Evolutionary conservation across 2,888 invertebrate species (phyloP).

Genomic region (Drosophila affinis): DNA sequence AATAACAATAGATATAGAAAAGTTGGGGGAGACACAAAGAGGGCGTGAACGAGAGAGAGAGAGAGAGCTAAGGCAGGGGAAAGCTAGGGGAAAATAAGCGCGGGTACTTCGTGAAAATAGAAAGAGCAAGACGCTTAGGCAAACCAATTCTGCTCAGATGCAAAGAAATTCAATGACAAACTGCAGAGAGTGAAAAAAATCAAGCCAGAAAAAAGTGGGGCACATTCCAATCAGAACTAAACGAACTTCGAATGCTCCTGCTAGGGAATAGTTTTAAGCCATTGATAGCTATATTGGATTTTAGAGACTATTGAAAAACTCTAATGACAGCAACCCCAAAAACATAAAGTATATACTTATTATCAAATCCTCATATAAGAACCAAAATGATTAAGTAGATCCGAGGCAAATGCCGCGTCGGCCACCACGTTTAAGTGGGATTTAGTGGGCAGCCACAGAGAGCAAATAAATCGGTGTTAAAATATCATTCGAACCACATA

Average conservation of each 20-base stretch:
- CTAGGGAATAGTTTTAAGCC: neutral
- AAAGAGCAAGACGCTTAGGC: slow-evolving; percentile 24
- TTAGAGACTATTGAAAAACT: too few relatives aligned
- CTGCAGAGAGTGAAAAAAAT: slow-evolving; percentile 22
- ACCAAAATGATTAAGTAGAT: too few relatives aligned
- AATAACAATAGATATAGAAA: slow-evolving; percentile 27
- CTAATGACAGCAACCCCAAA: too few relatives aligned
- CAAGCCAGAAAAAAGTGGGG: slow-evolving; percentile 26
- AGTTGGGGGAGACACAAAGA: neutral
- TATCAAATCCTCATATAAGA: too few relatives aligned
- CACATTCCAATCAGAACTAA: neutral
- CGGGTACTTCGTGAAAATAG: slow-evolving; percentile 15
- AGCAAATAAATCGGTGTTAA: too few relatives aligned
- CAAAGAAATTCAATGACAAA: slow-evolving; percentile 37
- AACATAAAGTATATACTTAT: too few relatives aligned
- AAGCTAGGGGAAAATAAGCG: slow-evolving; percentile 22
- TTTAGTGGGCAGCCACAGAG: too few relatives aligned
- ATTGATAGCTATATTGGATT: too few relatives aligned
- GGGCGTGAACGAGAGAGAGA: neutral
- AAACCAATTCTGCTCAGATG: slow-evolving; percentile 37
- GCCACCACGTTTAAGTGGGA: too few relatives aligned
- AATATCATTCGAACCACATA: too few relatives aligned
- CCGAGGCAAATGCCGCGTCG: too few relatives aligned
- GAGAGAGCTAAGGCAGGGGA: too few relatives aligned
- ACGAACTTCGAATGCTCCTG: neutral